phyloP scores from a whole-genome alignment of 2,797 vertebrate genomes.

The Enteromius unitaeniatus region DNA sequence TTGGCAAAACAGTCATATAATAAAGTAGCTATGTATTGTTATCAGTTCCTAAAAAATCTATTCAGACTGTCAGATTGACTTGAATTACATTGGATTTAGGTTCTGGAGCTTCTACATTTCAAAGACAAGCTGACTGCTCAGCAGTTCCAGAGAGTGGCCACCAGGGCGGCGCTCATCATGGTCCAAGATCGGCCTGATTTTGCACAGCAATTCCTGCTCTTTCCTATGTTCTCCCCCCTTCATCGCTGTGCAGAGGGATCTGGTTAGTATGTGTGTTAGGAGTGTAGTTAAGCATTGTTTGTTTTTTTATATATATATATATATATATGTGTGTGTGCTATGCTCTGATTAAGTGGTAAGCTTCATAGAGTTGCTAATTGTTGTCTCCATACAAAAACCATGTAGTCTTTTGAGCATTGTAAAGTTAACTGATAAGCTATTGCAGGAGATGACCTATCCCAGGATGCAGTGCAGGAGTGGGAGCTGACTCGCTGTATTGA shows the following conservation, averaged over 20 bases:
- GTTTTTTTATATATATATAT: neutral
- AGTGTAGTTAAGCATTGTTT: slow-evolving; percentile 11
- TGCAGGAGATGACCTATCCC: slow-evolving; percentile 51
- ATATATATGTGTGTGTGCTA: neutral
- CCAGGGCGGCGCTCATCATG: slow-evolving; percentile 79
- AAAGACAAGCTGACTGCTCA: slow-evolving; percentile 81
- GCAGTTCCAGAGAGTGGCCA: slow-evolving; percentile 92
- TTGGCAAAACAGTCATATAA: neutral
- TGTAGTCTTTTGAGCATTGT: neutral
- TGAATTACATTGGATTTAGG: slow-evolving; percentile 67
- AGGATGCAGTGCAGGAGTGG: slow-evolving; percentile 81
- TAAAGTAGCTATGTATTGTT: neutral
- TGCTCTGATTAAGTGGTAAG: neutral
- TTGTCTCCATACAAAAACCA: slow-evolving; percentile 15
- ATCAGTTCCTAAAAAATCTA: neutral
- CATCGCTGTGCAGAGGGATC: slow-evolving; percentile 68
- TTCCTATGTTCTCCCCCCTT: slow-evolving; percentile 82
- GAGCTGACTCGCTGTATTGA: slow-evolving; percentile 87
- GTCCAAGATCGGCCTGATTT: slow-evolving; percentile 79
- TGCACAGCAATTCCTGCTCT: slow-evolving; percentile 80
- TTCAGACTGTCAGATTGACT: neutral
- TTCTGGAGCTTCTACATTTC: slow-evolving; percentile 89
- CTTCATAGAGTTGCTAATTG: slow-evolving; percentile 6
- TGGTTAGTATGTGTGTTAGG: slow-evolving; percentile 71
- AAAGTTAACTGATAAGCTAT: neutral